Evolutionary conservation across 2,113 vertebrate species (phyloP).

Genomic region (Lanius ludovicianus): DNA sequence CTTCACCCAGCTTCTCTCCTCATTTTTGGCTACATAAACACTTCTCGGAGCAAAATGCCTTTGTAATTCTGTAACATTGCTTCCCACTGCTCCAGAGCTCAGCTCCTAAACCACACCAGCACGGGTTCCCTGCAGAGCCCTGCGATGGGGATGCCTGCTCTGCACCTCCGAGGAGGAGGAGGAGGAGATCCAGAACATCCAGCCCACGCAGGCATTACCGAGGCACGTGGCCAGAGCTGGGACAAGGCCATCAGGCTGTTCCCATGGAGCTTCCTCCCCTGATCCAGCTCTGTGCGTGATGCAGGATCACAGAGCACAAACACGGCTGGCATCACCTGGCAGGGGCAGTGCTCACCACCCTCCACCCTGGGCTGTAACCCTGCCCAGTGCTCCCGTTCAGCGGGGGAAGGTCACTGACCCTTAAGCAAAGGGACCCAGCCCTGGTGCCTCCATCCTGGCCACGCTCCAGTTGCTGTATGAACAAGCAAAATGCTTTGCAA

Average conservation of each 20-base stretch:
- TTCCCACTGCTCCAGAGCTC: background rate
- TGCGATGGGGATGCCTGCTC: background rate
- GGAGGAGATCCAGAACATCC: background rate
- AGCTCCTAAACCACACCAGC: background rate
- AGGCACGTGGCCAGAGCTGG: background rate
- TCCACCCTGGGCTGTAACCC: background rate
- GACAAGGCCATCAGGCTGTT: background rate
- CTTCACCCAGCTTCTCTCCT: background rate
- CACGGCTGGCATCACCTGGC: background rate
- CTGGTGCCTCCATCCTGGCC: background rate
- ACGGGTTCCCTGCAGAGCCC: background rate
- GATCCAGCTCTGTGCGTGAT: background rate
- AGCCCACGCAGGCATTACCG: rapidly evolving
- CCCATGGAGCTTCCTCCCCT: background rate
- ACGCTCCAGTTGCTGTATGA: background rate
- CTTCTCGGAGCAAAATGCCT: background rate
- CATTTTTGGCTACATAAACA: background rate
- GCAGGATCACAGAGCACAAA: background rate
- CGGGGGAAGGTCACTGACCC: background rate
- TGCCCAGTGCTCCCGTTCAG: rapidly evolving
- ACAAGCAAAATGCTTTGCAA: background rate
- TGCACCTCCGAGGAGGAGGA: too few species aligned
- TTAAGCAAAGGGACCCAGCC: background rate
- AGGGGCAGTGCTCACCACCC: background rate
- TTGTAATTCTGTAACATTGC: background rate